These are phyloP conservation scores for Drosophila tristis DNA, from an alignment of 1,140 invertebrate species.

Conservation along the genomic window DNA sequence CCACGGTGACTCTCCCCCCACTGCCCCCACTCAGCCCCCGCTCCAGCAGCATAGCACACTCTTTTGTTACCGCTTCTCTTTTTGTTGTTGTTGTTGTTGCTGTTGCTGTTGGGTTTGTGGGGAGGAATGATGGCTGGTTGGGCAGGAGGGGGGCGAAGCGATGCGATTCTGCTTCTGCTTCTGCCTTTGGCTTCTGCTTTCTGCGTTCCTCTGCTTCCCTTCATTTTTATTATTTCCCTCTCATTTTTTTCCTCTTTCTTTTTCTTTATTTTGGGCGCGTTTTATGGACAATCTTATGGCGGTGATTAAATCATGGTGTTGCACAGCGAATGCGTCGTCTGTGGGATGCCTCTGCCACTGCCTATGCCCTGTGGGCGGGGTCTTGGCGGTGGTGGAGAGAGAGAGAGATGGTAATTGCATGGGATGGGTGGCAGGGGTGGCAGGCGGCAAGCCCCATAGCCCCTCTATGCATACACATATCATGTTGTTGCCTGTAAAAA, in stretches of 20 bases:
- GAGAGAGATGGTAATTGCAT: neutral
- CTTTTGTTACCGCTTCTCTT: constrained; percentile 2
- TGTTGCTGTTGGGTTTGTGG: constrained; percentile 13
- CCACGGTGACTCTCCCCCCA: constrained; percentile 14
- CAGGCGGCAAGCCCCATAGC: too few relatives aligned
- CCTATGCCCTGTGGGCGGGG: constrained; percentile 23
- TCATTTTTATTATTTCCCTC: constrained; percentile 42
- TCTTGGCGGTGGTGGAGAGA: constrained; percentile 3
- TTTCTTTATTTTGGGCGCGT: constrained; percentile 33
- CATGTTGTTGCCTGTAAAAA: neutral
- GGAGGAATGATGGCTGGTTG: too few relatives aligned
- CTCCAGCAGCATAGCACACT: too few relatives aligned
- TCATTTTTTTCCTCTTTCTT: constrained; percentile 8
- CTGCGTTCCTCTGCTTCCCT: neutral
- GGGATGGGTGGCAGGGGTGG: neutral
- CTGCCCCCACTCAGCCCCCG: neutral
- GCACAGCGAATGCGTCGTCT: constrained; percentile 33
- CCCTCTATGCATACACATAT: neutral
- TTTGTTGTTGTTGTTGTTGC: neutral
- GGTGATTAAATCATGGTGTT: constrained; percentile 58
- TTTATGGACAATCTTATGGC: constrained; percentile 64
- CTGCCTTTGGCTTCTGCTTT: neutral
- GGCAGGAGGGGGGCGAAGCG: constrained; percentile 41
- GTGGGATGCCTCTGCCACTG: neutral
- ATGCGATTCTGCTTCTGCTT: constrained; percentile 33